phyloP scores from a whole-genome alignment of 1,140 invertebrate genomes.

The Lerema accius region DNA sequence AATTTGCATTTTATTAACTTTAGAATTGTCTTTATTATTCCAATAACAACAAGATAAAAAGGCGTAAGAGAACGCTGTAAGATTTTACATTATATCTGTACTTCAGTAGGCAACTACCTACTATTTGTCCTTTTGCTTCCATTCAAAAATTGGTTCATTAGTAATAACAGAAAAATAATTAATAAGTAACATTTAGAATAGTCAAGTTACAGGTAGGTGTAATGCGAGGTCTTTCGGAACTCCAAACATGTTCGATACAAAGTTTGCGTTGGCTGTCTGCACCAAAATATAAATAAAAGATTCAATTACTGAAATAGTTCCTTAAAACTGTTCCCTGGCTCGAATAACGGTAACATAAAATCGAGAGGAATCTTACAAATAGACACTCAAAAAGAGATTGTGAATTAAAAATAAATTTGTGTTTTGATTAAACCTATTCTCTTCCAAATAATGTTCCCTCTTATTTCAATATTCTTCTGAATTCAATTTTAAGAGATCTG shows the following conservation, averaged over 20 bases:
- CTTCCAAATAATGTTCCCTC: conserved; percentile 39
- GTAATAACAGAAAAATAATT: too few species aligned
- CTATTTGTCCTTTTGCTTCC: too few species aligned
- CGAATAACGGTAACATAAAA: conserved; percentile 46
- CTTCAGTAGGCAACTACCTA: too few species aligned
- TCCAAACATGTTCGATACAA: conserved; percentile 30
- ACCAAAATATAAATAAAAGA: conserved; percentile 57
- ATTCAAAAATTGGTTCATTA: too few species aligned
- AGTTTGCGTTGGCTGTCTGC: conserved; percentile 35
- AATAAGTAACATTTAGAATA: too few species aligned
- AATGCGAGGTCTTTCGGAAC: not conserved
- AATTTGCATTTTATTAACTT: too few species aligned
- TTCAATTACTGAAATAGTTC: conserved; percentile 48
- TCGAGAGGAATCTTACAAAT: conserved; percentile 35
- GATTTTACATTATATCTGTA: too few species aligned
- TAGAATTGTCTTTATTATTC: too few species aligned
- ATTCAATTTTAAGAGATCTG: conserved; percentile 32
- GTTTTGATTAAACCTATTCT: conserved; percentile 53
- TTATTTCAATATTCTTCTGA: conserved; percentile 39
- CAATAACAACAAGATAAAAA: too few species aligned
- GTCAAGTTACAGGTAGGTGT: conserved; percentile 10
- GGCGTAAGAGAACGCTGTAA: too few species aligned
- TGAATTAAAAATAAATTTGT: conserved; percentile 49
- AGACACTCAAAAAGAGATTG: conserved; percentile 38
- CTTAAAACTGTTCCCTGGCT: conserved; percentile 42